phyloP scores from a whole-genome alignment of 2,888 invertebrate genomes.

The Tethea ocularis region DNA sequence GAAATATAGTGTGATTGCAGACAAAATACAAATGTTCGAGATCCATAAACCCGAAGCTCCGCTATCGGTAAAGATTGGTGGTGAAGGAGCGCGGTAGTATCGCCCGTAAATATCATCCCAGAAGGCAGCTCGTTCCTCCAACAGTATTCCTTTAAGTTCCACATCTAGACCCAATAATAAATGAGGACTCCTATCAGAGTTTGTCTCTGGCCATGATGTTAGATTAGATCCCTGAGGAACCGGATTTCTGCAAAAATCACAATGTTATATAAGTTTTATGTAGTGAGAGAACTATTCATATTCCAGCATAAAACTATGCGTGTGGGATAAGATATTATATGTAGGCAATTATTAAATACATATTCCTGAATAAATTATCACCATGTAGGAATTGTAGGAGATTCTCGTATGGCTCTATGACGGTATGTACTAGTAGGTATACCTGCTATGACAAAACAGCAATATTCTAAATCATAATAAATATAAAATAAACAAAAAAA shows the following conservation, averaged over 20 bases:
- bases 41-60: neutral
- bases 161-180: constrained; percentile 42
- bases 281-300: no score
- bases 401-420: no score
- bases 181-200: constrained; percentile 34
- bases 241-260: constrained; percentile 43
- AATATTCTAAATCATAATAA: no score
- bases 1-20: neutral
- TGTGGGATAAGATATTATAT: no score
- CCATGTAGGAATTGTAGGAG: no score
- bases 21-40: neutral
- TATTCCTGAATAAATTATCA: no score
- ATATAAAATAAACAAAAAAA: no score
- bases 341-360: no score
- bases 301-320: no score
- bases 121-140: constrained; percentile 36
- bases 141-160: constrained; percentile 31
- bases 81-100: constrained; percentile 41
- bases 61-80: constrained; percentile 27
- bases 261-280: neutral
- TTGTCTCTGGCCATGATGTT: constrained; percentile 44
- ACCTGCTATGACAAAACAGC: no score
- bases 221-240: constrained; percentile 35
- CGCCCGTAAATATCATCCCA: constrained; percentile 54
- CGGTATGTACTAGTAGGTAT: no score